Percentiles rank a stretch among this genome's conserved stretches.
Evolutionary conservation across 2,888 invertebrate species (phyloP).

Genomic region (Chymomyza caudatula): DNA sequence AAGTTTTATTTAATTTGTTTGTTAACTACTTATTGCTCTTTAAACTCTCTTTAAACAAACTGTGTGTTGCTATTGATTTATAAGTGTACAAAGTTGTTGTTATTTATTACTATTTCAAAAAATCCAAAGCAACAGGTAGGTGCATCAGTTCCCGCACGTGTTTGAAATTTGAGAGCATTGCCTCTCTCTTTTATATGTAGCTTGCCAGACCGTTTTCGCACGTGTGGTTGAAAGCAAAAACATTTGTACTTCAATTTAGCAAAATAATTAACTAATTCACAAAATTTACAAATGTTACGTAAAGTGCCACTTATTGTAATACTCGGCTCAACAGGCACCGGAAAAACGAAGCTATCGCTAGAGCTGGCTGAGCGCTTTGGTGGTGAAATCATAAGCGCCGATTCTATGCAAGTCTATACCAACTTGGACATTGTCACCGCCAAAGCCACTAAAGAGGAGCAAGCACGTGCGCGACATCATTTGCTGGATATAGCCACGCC

Average conservation of each 20-base stretch:
- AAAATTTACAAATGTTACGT: conserved; percentile 76
- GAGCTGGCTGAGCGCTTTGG: conserved; percentile 91
- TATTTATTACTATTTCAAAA: background rate
- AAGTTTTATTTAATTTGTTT: background rate
- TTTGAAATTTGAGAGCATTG: conserved; percentile 13
- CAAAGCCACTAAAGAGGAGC: conserved; percentile 91
- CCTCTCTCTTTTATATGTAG: conserved; percentile 2
- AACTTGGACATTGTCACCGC: conserved; percentile 95
- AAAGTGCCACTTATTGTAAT: conserved; percentile 90
- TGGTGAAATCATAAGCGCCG: conserved; percentile 97
- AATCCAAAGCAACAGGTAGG: conserved; percentile 36
- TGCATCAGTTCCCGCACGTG: conserved; percentile 32
- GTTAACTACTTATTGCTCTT: background rate
- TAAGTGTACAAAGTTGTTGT: background rate
- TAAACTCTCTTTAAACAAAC: background rate
- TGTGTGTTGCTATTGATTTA: background rate
- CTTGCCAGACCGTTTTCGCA: background rate
- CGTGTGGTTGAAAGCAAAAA: conserved; percentile 5
- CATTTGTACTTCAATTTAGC: conserved; percentile 21
- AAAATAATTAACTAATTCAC: conserved; percentile 11
- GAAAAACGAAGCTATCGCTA: conserved; percentile 96
- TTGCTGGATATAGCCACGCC: conserved; percentile 92
- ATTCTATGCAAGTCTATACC: conserved; percentile 99
- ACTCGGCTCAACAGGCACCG: conserved; percentile 97
- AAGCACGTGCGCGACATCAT: conserved; percentile 88